Evolutionary conservation across 2,888 invertebrate species (phyloP), one percentile per base, ranked within the genome.

Genomic region (Cantharis lateralis): DNA sequence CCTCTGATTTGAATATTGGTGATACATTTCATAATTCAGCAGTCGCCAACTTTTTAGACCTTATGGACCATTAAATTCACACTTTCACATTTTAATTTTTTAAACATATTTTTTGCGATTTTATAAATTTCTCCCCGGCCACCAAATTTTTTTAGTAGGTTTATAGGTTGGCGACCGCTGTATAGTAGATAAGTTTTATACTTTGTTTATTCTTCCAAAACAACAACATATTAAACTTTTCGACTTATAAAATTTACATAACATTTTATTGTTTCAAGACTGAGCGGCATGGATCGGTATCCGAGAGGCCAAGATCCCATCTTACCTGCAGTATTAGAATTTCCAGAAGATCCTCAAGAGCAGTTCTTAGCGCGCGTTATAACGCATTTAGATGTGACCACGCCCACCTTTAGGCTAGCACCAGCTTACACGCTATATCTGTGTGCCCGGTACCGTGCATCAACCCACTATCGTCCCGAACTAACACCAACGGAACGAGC

Each of bases 361-460:
- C 93, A 95, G 82, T 97, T 98, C 89, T 90, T 99, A 71, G 94
- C 95, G 78, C 94, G 96, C 63, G 95, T 98, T 80, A 94, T 98
- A 85, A 93, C 95, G 48, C 94, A 97, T 82, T 91, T 97, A 81
- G 97, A 97, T 87, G 96, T 96, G 13, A 94, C 94, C 86, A 93
- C 94, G 77, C 95, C 95, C 11, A 95, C 96, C 82, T 99, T 99
- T 90, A 97, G 98, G 87, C 91, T 99, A 79, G 96, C 99, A 0
- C 99, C 99, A 0, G 98, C 98, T 24, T 99, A 99, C 89, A 95
- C 98, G 2, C 91, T 99, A 20, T 99, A 99, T 88, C 91, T 99
- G 86, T 96, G 97, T 82, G 96, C 97, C 78, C 92, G 95, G 86
- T 98, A 98, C 86, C 93, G 98, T 73, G 96, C 98, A 64, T 97